phyloP scores from a whole-genome alignment of 2,797 vertebrate genomes.

The Falco concolor region DNA sequence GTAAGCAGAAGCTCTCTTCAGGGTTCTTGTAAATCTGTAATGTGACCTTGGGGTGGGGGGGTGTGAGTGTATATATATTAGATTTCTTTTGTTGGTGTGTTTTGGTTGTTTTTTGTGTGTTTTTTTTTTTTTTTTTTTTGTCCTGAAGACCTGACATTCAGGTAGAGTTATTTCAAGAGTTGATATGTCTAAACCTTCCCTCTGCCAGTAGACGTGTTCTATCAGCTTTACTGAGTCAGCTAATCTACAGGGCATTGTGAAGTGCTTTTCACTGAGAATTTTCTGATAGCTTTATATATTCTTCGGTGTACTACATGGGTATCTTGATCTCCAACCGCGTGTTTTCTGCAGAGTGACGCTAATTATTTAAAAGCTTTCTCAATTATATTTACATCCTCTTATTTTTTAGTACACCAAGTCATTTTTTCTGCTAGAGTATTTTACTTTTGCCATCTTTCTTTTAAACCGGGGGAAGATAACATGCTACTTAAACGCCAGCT shows the following conservation, averaged over 20 bases:
- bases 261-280: not conserved
- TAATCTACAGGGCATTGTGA: fast-evolving
- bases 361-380: not conserved
- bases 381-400: not conserved
- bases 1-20: not conserved
- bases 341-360: not conserved
- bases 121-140: not conserved
- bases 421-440: not conserved
- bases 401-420: not conserved
- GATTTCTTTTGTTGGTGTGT: too few relatives aligned
- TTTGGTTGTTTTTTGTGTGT: too few relatives aligned
- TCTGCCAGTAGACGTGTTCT: not conserved
- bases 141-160: not conserved
- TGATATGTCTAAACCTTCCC: not conserved
- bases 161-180: not conserved
- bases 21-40: not conserved
- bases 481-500: not conserved
- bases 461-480: not conserved
- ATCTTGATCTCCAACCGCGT: not conserved
- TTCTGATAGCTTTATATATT: not conserved
- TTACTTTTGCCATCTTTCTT: not conserved
- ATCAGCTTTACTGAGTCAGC: not conserved
- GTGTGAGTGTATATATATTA: too few relatives aligned
- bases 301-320: not conserved
- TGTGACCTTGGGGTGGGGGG: not conserved